Conservation (phyloP, 2,888 invertebrate species). For the Acanthacorydalis orientalis region DNA sequence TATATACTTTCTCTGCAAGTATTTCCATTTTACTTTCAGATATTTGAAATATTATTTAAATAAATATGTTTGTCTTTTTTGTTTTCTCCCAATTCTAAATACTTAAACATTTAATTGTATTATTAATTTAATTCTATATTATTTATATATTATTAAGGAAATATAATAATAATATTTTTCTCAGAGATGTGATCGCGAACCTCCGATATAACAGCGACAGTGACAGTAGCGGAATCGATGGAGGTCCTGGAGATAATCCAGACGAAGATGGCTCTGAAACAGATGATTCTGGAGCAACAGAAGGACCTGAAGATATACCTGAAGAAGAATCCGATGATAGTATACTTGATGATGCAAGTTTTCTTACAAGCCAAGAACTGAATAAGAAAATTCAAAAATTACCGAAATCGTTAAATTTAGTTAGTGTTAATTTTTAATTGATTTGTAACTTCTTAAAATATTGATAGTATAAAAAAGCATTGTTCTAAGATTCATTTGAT, state of each 20-base stretch:
- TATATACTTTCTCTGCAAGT: no score
- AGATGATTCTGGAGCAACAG: slow-evolving; percentile 39
- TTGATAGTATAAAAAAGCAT: no score
- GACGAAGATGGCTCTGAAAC: slow-evolving; percentile 25
- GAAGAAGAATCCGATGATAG: slow-evolving; percentile 40
- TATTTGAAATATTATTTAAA: no score
- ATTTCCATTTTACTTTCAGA: no score
- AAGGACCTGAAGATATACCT: slow-evolving; percentile 51
- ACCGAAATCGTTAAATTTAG: slow-evolving; percentile 36
- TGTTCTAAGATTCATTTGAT: no score
- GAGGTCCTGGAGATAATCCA: slow-evolving; percentile 18
- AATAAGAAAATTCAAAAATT: slow-evolving; percentile 32
- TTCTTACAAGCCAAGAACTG: slow-evolving; percentile 26
- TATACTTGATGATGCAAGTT: slow-evolving; percentile 67
- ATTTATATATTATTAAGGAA: no score
- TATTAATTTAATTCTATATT: no score
- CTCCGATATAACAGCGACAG: slow-evolving; percentile 45
- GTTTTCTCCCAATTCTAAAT: no score
- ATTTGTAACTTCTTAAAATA: background rate
- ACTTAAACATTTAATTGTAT: no score
- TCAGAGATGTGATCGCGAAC: slow-evolving; percentile 48
- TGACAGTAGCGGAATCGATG: slow-evolving; percentile 35
- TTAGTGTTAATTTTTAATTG: slow-evolving; percentile 14
- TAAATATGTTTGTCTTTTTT: no score
- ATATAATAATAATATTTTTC: slow-evolving; percentile 13